Evolutionary conservation across 2,113 vertebrate species (phyloP).

Genomic region (Psilopogon haemacephalus): DNA sequence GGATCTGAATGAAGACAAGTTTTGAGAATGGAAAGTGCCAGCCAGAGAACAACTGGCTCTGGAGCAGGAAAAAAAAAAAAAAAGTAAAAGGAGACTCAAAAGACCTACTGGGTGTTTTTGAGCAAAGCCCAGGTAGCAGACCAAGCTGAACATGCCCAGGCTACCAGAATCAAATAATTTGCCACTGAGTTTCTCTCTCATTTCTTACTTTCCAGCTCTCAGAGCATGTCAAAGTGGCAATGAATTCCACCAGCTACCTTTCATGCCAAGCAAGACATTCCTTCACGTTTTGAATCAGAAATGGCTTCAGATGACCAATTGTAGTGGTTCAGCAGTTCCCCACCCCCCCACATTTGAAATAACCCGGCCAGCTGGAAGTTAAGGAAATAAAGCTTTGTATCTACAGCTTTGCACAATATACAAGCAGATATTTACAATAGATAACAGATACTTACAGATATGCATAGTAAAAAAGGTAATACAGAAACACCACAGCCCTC

Average conservation of each 20-base stretch:
- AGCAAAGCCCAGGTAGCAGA: constrained; percentile 64
- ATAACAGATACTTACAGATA: too few relatives aligned
- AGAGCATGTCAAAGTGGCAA: not conserved
- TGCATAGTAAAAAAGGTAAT: too few relatives aligned
- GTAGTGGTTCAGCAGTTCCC: too few relatives aligned
- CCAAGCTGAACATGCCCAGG: constrained; percentile 74
- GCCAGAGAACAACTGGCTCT: not conserved
- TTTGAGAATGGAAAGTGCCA: not conserved
- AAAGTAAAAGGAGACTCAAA: not conserved
- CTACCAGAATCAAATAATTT: constrained; percentile 74
- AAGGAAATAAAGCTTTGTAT: too few relatives aligned
- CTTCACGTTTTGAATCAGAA: not conserved
- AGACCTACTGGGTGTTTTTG: not conserved
- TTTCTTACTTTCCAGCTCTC: not conserved
- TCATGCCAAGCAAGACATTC: not conserved
- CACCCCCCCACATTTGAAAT: too few relatives aligned
- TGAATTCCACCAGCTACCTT: not conserved
- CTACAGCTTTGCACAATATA: too few relatives aligned
- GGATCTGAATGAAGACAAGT: not conserved
- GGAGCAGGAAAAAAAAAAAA: not conserved
- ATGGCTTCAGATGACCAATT: not conserved
- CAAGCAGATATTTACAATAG: too few relatives aligned
- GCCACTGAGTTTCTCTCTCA: not conserved
- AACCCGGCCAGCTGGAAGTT: too few relatives aligned
- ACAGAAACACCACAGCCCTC: too few relatives aligned